Conservation (phyloP, 2,113 vertebrate species). For the Salvelinus fontinalis region DNA sequence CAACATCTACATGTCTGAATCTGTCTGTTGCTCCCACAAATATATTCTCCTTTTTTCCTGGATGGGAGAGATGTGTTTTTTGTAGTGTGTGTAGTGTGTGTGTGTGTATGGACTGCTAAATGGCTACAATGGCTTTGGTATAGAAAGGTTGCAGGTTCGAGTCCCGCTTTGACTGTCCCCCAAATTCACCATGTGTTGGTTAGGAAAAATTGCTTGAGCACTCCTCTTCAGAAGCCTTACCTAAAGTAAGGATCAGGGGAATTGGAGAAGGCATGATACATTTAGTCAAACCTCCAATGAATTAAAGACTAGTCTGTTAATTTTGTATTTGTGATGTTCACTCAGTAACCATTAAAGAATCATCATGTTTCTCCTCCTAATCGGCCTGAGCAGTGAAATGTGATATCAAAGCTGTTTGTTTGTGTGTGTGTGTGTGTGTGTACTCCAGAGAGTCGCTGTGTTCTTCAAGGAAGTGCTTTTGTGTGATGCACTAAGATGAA, state of each 20-base stretch:
- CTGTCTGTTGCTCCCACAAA: background rate
- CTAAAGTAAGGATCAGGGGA: background rate
- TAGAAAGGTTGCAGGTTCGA: too few relatives aligned
- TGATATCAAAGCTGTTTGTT: constrained; percentile 8
- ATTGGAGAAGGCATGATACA: background rate
- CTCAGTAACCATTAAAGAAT: background rate
- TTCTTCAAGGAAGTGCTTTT: background rate
- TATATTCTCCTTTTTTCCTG: background rate
- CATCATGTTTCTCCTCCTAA: background rate
- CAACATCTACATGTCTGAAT: constrained; percentile 1
- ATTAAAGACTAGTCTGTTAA: background rate
- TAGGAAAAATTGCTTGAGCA: background rate
- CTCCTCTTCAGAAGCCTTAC: background rate
- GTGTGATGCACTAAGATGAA: background rate
- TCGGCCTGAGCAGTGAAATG: constrained; percentile 9
- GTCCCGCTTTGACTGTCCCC: too few relatives aligned
- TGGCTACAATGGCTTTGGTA: too few relatives aligned
- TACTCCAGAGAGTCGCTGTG: background rate
- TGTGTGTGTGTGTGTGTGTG: constrained; percentile 6
- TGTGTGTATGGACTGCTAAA: too few relatives aligned
- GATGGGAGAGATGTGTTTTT: background rate
- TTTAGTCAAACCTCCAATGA: background rate
- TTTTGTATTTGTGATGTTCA: background rate
- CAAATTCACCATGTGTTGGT: too few relatives aligned
- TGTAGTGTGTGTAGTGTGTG: too few relatives aligned